Evolutionary conservation across 2,888 invertebrate species (phyloP).

Genomic region (Phlogophora meticulosa): DNA sequence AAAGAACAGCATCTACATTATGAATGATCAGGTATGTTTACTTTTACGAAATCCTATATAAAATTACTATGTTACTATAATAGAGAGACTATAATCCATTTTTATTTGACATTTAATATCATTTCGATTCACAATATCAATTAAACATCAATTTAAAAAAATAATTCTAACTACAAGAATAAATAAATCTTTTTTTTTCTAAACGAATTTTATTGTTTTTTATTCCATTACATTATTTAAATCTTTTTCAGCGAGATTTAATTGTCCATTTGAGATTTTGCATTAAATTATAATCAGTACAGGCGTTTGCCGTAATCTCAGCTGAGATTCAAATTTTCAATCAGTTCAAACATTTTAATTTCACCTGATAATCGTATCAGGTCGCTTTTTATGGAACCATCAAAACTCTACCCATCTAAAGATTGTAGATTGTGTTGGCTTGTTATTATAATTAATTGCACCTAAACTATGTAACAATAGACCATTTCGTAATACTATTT

Average conservation of each 20-base stretch:
- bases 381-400: too few relatives aligned
- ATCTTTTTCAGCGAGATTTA: background rate
- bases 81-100: background rate
- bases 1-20: conserved; percentile 93
- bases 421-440: background rate
- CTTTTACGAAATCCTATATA: background rate
- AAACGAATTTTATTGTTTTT: conserved; percentile 4
- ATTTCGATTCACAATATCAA: too few relatives aligned
- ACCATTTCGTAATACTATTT: background rate
- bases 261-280: background rate
- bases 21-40: conserved; percentile 93
- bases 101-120: background rate
- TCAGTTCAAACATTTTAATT: background rate
- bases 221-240: background rate
- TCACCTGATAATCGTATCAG: too few relatives aligned
- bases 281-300: background rate
- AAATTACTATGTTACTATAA: background rate
- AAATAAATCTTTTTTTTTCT: too few relatives aligned
- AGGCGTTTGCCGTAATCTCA: background rate
- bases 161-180: too few relatives aligned
- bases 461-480: background rate
- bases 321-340: background rate
- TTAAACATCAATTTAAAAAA: too few relatives aligned
- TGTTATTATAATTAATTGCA: background rate
- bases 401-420: too few relatives aligned